Base-by-base conservation (phyloP, 1,140 invertebrate genomes). In the Brachionus rotundiformis region DNA sequence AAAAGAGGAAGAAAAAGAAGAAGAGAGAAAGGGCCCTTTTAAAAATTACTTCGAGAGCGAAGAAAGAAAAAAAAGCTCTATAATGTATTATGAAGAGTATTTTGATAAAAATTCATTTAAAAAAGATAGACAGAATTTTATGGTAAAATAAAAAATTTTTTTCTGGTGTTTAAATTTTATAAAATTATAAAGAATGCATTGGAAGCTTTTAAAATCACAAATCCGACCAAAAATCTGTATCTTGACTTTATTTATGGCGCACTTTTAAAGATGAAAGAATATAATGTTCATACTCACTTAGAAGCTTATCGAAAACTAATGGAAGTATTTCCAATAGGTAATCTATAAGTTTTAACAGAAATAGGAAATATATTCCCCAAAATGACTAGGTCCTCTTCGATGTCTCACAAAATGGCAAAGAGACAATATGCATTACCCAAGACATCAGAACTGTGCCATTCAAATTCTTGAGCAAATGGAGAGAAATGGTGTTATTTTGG, bases 191-290 rank as follows among this genome's bases (percentile, higher is more conserved):
- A 79, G 76, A 79, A 16, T 27, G 76, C 76, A 59, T 19, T 79
- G 16, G 76, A 79, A 59, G 59, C 36, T 8, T 79, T 59, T 59
- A 25, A 39, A n/a, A 39, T 63, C 8, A 59, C 76, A 3, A 79
- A 63, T 33, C 76, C 47, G 6, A 39, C 47, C 19, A 54, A 63
- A 25, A 19, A 79, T 11, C 33, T 79, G n/a, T 79, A 79, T 59
- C 5, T 96, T 0, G 93, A 97, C 84, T 99, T 99, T 88, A 95
- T 98, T 83, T 92, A 94, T 85, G 90, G 93, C 1, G 95, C 95
- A 0, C 85, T 98, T 29, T 91, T 92, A 59, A 90, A 93, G 83
- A 93, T 99, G 93, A 91, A 96, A 83, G 92, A 93, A 61, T 98
- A 94, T 89, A 93, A 92, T 0, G 84, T 89, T 0, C 90, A 96